Base-by-base conservation (phyloP, 1,140 invertebrate genomes). In the Aphis craccivora region DNA sequence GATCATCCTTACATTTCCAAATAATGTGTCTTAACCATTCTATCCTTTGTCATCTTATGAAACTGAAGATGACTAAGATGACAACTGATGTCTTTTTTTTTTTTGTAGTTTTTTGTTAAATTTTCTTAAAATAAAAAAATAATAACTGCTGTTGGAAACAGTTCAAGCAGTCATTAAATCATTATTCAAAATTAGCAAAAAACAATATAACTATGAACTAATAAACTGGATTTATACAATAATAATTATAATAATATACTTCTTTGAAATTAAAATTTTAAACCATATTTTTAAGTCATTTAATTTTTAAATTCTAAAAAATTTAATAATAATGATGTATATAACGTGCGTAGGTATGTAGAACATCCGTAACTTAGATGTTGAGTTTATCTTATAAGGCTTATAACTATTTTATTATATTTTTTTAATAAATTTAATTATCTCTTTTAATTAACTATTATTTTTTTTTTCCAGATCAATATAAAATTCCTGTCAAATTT, bases 401-500 rank as follows among this genome's bases (percentile, higher is more conserved):
- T 76, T 14, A 76, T n/a, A n/a, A 35, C 14, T 84, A 11, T 43
- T 84, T 25, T 30, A 43, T 30, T n/a, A 86, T 86, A 45, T 5
- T 48, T 87, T 87, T 84, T 84, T 30, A 51, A 87, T 87, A 3
- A 48, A 48, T 35, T 5, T 7, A 87, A 18, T 48, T 87, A 84
- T n/a, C 1, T 14, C 20, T 23, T 89, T 89, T 89, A 53, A 53
- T 89, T 9, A 35, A 25, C 30, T 35, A 18, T 89, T 93, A n/a
- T 67, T 37, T 94, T 93, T 92, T 53, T 94, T 94, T 95, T 94
- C 94, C 94, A 96, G 96, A 96, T 93, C 96, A 96, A 95, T 97
- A 97, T 94, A 96, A 96, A 93, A 96, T 97, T 40, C 96, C 97
- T 30, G 96, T 96, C 94, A 97, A 95, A 94, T 96, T 96, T 94